A percentile compares a stretch with the other conserved stretches of the same genome.
phyloP scores from a whole-genome alignment of 2,113 vertebrate genomes.

The Dromiciops gliroides region DNA sequence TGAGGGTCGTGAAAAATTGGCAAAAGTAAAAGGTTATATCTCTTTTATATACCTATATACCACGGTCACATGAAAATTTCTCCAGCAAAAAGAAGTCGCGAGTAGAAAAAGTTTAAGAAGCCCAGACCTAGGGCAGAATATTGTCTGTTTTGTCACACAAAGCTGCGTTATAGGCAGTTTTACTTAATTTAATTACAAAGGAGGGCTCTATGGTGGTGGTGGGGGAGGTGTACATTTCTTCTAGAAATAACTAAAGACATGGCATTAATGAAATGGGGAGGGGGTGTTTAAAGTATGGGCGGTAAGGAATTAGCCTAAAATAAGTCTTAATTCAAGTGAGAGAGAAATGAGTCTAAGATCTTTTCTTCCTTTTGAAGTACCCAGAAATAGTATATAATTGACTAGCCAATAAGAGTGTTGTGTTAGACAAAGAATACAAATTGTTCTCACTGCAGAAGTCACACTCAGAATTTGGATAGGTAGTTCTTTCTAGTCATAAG shows the following conservation, averaged over 20 bases:
- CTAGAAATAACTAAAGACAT: background rate
- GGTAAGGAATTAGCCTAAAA: background rate
- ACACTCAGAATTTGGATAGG: constrained; percentile 20
- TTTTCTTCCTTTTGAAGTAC: constrained; percentile 34
- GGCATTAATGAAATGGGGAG: background rate
- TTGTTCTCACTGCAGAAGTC: background rate
- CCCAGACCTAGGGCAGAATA: background rate
- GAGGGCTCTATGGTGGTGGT: too few species aligned
- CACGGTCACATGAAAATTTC: too few species aligned
- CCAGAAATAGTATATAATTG: constrained; percentile 24
- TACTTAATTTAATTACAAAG: background rate
- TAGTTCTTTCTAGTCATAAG: background rate
- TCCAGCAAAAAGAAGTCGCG: too few species aligned
- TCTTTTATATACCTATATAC: too few species aligned
- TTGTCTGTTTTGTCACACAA: background rate
- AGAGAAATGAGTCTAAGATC: constrained; percentile 43
- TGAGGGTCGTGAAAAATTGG: too few species aligned
- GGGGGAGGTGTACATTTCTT: background rate
- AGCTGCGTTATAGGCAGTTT: background rate
- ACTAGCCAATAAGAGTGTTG: background rate
- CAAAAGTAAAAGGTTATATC: too few species aligned
- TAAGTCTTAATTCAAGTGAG: constrained; percentile 3
- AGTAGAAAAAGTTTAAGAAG: too few species aligned
- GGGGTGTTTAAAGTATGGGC: background rate
- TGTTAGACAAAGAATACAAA: background rate